Evolutionary conservation across 2,113 vertebrate genomes (phyloP).

Genomic region (Baryphthengus martii): DNA sequence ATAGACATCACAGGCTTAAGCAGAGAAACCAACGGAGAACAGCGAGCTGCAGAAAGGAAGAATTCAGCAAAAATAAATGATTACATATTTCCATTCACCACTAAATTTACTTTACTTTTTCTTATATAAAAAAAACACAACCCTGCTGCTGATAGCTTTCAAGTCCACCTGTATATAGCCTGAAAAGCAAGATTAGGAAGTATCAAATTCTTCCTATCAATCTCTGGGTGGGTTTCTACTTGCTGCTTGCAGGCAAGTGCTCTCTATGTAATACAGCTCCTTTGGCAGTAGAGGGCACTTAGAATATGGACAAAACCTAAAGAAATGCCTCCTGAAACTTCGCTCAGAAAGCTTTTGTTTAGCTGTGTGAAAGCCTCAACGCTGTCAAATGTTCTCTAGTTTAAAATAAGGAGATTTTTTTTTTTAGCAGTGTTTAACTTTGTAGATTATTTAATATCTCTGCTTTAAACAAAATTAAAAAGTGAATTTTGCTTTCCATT

Average conservation of each 20-base stretch:
- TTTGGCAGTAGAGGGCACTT: slow-evolving; percentile 82
- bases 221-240: slow-evolving; percentile 8
- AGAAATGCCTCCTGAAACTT: slow-evolving; percentile 61
- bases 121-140: neutral
- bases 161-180: neutral
- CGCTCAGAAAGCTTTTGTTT: slow-evolving; percentile 74
- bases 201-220: neutral
- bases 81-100: neutral
- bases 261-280: slow-evolving; percentile 54
- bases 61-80: neutral
- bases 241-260: neutral
- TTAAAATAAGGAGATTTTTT: slow-evolving; percentile 40
- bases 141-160: neutral
- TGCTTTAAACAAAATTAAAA: slow-evolving; percentile 9
- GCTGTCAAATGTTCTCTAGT: slow-evolving; percentile 7
- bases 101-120: neutral
- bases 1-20: neutral
- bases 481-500: slow-evolving; percentile 12
- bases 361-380: slow-evolving; percentile 51
- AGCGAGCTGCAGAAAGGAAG: neutral
- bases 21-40: neutral
- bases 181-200: neutral
- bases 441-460: slow-evolving; percentile 22
- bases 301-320: slow-evolving; percentile 76
- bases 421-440: slow-evolving; percentile 40